Percentiles rank a stretch among this genome's conserved stretches.
These are phyloP conservation scores for Ptychochromis oligacanthus DNA, from an alignment of 2,113 vertebrate species.

Conservation along the genomic window DNA sequence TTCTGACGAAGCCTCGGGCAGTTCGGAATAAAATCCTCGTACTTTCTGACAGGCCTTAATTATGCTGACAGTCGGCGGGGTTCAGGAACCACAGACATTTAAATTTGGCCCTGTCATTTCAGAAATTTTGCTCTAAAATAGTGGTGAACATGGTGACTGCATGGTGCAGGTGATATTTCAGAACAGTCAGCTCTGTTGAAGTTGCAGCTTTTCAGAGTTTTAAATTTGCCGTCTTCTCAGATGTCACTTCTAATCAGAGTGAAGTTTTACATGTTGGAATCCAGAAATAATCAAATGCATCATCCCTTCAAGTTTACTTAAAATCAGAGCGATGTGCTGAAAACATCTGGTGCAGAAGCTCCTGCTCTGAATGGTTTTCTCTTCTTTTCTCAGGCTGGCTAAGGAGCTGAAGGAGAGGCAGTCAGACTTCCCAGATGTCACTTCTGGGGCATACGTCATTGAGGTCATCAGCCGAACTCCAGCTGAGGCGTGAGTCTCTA, in stretches of 20 bases:
- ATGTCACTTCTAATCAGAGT: neutral
- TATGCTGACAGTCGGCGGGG: neutral
- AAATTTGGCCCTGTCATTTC: neutral
- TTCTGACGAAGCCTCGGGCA: neutral
- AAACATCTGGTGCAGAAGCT: neutral
- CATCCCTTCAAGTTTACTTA: neutral
- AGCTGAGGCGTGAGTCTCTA: conserved; percentile 89
- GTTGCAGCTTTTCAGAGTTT: neutral
- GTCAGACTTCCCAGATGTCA: conserved; percentile 92
- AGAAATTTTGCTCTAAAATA: neutral
- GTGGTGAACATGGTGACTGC: neutral
- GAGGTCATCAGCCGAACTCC: conserved; percentile 96
- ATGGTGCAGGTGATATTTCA: neutral
- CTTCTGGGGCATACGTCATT: conserved; percentile 93
- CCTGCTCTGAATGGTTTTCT: neutral
- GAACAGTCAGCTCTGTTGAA: fast-evolving
- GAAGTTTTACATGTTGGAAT: neutral
- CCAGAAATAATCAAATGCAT: neutral
- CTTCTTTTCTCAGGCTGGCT: conserved; percentile 82
- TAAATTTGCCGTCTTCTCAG: neutral
- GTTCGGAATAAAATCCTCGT: fast-evolving
- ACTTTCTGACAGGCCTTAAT: neutral
- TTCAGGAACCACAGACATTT: neutral
- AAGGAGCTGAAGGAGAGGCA: conserved; percentile 91
- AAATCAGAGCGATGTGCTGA: neutral